A percentile compares a stretch with the other conserved stretches of the same genome.
phyloP scores from a whole-genome alignment of 2,888 invertebrate species.

The Gnatocerus cornutus region DNA sequence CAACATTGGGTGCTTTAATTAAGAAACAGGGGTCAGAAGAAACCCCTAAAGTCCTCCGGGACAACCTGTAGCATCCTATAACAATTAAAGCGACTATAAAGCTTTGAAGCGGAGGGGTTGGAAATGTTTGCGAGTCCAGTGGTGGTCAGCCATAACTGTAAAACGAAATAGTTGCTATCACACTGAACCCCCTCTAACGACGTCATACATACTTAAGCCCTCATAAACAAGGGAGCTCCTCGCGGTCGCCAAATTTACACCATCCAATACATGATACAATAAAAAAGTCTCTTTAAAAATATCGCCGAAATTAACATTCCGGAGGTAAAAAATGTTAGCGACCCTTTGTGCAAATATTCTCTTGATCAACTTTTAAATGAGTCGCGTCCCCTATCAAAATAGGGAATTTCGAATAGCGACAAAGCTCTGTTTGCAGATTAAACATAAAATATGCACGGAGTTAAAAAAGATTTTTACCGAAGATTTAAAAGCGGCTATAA shows the following conservation, averaged over 20 bases:
- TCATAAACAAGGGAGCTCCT: constrained; percentile 39
- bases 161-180: constrained; percentile 58
- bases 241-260: constrained; percentile 44
- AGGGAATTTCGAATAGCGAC: constrained; percentile 56
- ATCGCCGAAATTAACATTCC: constrained; percentile 37
- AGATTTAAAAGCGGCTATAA: constrained; percentile 46
- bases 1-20: constrained; percentile 29
- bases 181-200: constrained; percentile 45
- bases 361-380: constrained; percentile 56
- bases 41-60: constrained; percentile 30
- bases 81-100: constrained; percentile 58
- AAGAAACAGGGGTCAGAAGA: constrained; percentile 17
- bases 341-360: constrained; percentile 57
- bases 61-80: constrained; percentile 46
- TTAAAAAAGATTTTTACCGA: constrained; percentile 47
- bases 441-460: constrained; percentile 57
- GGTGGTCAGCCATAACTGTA: constrained; percentile 59
- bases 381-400: constrained; percentile 55
- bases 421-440: constrained; percentile 55
- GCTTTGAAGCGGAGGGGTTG: constrained; percentile 48
- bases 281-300: constrained; percentile 43
- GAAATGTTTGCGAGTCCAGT: constrained; percentile 56
- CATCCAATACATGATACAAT: constrained; percentile 42
- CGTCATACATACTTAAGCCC: constrained; percentile 41
- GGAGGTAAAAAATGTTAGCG: constrained; percentile 25